Evolutionary conservation across 2,113 vertebrate species (phyloP), one percentile per base, ranked within the genome.

Genomic region (Brachypteracias leptosomus): DNA sequence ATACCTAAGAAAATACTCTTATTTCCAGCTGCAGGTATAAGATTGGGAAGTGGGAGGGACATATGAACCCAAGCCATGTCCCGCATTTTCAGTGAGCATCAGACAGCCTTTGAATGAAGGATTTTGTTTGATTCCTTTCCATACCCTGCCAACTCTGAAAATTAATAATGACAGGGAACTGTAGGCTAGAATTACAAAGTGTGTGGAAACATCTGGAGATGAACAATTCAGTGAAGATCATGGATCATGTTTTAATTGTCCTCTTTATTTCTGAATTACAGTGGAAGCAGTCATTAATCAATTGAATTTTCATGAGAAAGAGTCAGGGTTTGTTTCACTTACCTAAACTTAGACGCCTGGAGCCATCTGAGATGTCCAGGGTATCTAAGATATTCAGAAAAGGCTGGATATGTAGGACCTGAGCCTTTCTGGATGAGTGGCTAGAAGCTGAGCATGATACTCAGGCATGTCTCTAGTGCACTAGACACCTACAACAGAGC

Each of bases 371-470:
- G 75, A 9, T 54, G 51, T 36, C 12, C 19, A 29, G 26, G 4
- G 4, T 20, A 14, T 33, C n/a, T 28, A 33, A 86, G 88, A 62
- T 10, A 15, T 6, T 70, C 21, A 40, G 17, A 9, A 55, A 55
- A 17, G 18, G 11, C 20, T 88, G 77, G 25, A 15, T 46, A 1
- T 0, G 0, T 2, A 42, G 17, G 22, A 85, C 9, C 16, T 47
- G 2, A 76, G 58, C 33, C 11, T 85, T 75, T 76, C 24, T 58
- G 49, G 17, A 24, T 2, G 0, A 2, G 7, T 36, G 17, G 42
- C 36, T 83, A 29, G 57, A 78, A 78, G 51, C 11, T n/a, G 29
- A 70, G 35, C 0, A 0, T 35, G 47, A 44, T 47, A 35, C 17
- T 25, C 58, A 68, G n/a, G 19, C n/a, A 25, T 5, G 7, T 12